These are phyloP conservation scores for Nylanderia fulva DNA, from an alignment of 1,140 invertebrate species.

Conservation along the genomic window DNA sequence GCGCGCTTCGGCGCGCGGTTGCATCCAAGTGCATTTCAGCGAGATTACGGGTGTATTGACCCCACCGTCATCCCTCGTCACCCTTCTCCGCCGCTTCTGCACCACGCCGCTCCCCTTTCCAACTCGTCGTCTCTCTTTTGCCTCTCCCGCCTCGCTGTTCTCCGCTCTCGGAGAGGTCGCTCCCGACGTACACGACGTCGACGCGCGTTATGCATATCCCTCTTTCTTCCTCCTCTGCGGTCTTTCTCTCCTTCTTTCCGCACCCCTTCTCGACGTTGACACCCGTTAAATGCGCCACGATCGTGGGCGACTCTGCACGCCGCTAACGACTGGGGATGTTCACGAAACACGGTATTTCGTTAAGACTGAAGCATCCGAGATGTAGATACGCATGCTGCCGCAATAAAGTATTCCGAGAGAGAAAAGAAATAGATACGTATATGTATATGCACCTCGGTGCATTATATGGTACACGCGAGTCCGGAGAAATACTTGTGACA, in stretches of 20 bases:
- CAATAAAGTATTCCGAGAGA: constrained; percentile 12
- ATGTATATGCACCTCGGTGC: neutral
- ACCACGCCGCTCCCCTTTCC: constrained; percentile 41
- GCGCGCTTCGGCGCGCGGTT: constrained; percentile 63
- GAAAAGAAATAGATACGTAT: neutral
- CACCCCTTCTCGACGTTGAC: constrained; percentile 16
- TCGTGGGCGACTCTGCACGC: neutral
- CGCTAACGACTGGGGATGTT: constrained; percentile 28
- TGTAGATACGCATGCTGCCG: neutral
- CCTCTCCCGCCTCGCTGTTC: constrained; percentile 33
- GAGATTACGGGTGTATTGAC: constrained; percentile 73
- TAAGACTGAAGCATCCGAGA: neutral
- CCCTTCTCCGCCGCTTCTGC: constrained; percentile 65
- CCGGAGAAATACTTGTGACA: neutral
- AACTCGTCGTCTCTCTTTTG: constrained; percentile 27
- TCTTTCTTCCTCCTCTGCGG: neutral
- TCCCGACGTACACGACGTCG: constrained; percentile 51
- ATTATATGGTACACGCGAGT: neutral
- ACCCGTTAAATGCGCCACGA: constrained; percentile 59
- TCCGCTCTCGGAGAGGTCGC: neutral
- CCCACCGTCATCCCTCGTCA: constrained; percentile 69
- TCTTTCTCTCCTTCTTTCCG: neutral
- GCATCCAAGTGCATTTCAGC: constrained; percentile 72
- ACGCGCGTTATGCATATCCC: constrained; percentile 2
- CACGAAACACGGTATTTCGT: constrained; percentile 11